Base-by-base conservation (phyloP, 2,888 invertebrate species). In the Zelleria hepariella region DNA sequence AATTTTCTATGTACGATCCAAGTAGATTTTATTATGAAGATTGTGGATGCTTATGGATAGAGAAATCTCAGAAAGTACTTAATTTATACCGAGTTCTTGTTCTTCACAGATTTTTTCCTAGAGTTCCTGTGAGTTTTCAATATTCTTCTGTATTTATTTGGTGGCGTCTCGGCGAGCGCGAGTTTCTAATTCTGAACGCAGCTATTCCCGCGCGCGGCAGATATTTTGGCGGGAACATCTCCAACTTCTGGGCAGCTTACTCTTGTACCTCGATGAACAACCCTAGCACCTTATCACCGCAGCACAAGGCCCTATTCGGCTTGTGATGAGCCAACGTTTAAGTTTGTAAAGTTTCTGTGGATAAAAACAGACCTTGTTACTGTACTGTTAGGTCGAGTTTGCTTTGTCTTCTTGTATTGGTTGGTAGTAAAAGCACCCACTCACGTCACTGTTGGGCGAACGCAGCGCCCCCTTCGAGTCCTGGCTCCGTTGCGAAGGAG, bases 171-270 rank as follows among this genome's bases (percentile, higher is more conserved):
- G 10, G 32, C 32, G 32, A 42, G 32, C 32, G 32, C 32, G 32
- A 42, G 32, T 42, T 42, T 42, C 32, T 42, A 42, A 42, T 42
- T 42, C 32, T 42, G 32, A 42, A 42, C 32, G 32, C 51, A 21
- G 51, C 51, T 20, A 20, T 51, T 51, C 51, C 21, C 23, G 51
- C 51, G 51, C 51, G 51, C 21, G 51, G 51, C 20, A 51, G 24
- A 53, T 53, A 53, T 24, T 53, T 53, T 53, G 53, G 53, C 53
- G 53, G 53, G 53, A 53, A 25, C 24, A 53, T 53, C 53, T 53
- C 24, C 23, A 25, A 53, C 24, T 53, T 15, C 20, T 23, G 21
- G 23, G 4, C 15, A 20, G 4, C 51, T 23, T 42, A 42, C 32
- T 5, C 15, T 42, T 10, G 32, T 15, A n/a, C n/a, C n/a, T n/a